Evolutionary conservation across 37 sponge, comb jelly and placozoan species (phyloP).

Genomic region (Oopsacas minuta): DNA sequence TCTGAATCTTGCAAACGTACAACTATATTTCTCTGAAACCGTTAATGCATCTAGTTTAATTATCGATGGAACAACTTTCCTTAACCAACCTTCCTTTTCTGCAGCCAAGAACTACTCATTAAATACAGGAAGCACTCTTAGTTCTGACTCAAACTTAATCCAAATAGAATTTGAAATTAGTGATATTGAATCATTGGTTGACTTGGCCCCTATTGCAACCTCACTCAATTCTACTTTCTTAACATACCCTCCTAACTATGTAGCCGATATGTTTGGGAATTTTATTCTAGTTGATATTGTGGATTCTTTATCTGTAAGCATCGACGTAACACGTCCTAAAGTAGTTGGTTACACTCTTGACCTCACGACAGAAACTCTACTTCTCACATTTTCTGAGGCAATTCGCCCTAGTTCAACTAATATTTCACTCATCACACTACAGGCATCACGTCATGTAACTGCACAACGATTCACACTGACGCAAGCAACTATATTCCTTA

Average conservation of each 20-base stretch:
- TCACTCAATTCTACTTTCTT: not conserved
- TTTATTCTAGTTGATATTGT: not conserved
- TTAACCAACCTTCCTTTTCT: constrained; percentile 19
- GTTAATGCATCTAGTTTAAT: constrained; percentile 40
- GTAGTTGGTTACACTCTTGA: constrained; percentile 31
- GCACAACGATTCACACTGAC: constrained; percentile 45
- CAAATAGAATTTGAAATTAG: not conserved
- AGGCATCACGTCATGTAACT: constrained; percentile 27
- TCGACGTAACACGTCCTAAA: constrained; percentile 37
- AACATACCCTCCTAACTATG: not conserved
- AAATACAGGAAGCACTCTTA: constrained; percentile 27
- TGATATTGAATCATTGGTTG: not conserved
- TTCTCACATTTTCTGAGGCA: constrained; percentile 62
- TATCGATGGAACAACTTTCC: constrained; percentile 42
- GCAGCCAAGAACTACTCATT: constrained; percentile 29
- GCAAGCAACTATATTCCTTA: constrained; percentile 30
- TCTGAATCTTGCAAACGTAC: constrained; percentile 47
- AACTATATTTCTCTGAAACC: constrained; percentile 61
- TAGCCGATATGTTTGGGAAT: not conserved
- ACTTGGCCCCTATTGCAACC: not conserved
- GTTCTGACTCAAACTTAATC: not conserved
- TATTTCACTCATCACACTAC: constrained; percentile 49
- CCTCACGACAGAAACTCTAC: constrained; percentile 37
- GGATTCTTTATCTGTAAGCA: not conserved
- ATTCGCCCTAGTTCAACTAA: constrained; percentile 38